These are phyloP conservation scores for Darevskia nairensis DNA, from an alignment of 2,797 vertebrate species.

Conservation along the genomic window DNA sequence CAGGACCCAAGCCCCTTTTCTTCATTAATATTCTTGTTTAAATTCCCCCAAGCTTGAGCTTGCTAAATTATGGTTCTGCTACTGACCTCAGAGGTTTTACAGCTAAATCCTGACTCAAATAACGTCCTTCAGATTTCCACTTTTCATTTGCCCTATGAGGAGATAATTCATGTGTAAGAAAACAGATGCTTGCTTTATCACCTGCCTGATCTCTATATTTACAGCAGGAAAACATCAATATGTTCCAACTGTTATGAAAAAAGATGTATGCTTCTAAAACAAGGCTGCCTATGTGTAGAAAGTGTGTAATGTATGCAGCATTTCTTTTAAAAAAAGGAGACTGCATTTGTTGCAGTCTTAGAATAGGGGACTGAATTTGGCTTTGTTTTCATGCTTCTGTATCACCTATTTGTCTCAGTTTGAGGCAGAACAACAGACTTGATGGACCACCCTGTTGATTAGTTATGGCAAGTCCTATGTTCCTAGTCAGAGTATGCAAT, in stretches of 20 bases:
- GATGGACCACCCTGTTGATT: not conserved
- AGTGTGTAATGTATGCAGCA: not conserved
- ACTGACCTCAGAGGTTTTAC: not conserved
- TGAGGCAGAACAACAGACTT: not conserved
- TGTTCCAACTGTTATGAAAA: not conserved
- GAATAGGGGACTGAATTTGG: not conserved
- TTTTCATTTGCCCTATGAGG: not conserved
- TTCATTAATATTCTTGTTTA: not conserved
- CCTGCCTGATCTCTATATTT: not conserved
- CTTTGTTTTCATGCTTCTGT: not conserved
- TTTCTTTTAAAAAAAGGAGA: too few relatives aligned
- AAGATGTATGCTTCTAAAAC: not conserved
- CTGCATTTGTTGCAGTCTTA: not conserved
- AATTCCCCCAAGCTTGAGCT: not conserved
- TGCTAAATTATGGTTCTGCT: not conserved
- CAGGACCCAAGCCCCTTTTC: not conserved
- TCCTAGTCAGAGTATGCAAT: not conserved
- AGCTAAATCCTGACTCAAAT: not conserved
- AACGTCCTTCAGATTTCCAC: not conserved
- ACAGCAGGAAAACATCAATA: not conserved
- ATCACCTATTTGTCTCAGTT: not conserved
- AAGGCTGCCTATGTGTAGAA: not conserved
- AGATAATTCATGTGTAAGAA: not conserved
- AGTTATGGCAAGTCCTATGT: not conserved
- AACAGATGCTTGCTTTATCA: not conserved